Base-by-base conservation (phyloP, 2,113 vertebrate species). In the Cyprinodon tularosa region DNA sequence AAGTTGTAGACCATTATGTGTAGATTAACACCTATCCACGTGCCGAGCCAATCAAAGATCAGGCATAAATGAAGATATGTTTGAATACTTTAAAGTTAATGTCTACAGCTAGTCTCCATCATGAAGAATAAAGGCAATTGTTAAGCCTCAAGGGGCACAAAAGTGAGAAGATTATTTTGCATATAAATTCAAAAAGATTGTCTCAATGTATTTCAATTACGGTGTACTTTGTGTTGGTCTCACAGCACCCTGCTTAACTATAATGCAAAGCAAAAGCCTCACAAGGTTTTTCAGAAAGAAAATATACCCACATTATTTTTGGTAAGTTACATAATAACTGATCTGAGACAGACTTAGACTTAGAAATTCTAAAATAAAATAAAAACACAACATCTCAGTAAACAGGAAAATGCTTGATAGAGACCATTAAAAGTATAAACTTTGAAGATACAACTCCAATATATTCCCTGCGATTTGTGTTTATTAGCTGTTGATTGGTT, bases 401-500 rank as follows among this genome's bases (percentile, higher is more conserved):
- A 29, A 29, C 29, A 29, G 29, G 29, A 29, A 29, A 29, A 29
- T 29, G 29, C 29, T 29, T 29, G 29, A 29, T 71, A 61, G 36
- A 62, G 68, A 68, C 37, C 22, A 38, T 11, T 50, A 48, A 71
- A 29, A 20, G 17, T 1, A 47, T 50, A 39, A 69, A 42, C 61
- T 68, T 37, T 22, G 37, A 38, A 20, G 8, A 5, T 13, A 20
- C 0, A 53, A 6, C 38, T 61, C n/a, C 64, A 62, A 71, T 29
- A 38, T 40, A 20, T 79, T 62, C 1, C 62, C 0, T 37, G 17
- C 36, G 64, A 22, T 45, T 66, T 77, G n/a, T 62, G 50, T 66
- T 47, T 29, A 50, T 57, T 57, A 60, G 71, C 44, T 6, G 17
- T 20, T 82, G 63, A 88, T 84, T 70, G 66, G 63, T 64, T 82